Evolutionary conservation across 2,797 vertebrate species (phyloP), one percentile per base, ranked within the genome.

Genomic region (Psittacula echo): DNA sequence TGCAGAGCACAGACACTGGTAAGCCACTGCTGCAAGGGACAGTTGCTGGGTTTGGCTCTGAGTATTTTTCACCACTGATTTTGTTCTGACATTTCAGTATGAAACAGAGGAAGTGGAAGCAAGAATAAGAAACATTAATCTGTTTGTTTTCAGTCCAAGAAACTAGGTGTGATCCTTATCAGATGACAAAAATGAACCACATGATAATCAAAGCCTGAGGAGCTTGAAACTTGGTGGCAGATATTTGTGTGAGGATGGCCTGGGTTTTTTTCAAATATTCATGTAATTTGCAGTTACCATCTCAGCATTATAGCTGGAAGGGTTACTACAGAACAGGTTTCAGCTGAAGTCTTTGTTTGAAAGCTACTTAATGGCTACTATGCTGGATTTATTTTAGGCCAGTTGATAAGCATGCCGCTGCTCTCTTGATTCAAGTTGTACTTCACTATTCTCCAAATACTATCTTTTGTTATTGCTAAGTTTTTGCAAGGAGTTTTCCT

Each of bases 101-200:
- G 87, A 89, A 95, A 78, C n/a, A 81, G 34, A 86, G 76, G 32
- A 93, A 86, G 42, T 73, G 54, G 85, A 39, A 94, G 47, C 58
- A 89, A 68, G 44, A 93, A 68, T 27, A 21, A 78, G 70, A 93
- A 91, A 62, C 5, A 47, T 61, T 67, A 53, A 74, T 62, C 29
- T 65, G 48, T 68, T 92, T 85, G 51, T 26, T 93, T 95, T 78
- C 54, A 51, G 70, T 72, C 44, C 60, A 68, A 86, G 62, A 68
- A 84, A 75, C 13, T 47, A 50, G 47, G 53, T 0, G 0, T 81
- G 73, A 80, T 85, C 85, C 56, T 78, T 94, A 83, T 30, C 17
- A 66, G 47, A 29, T 47, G 53, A 62, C 56, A 81, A 78, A 89
- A 78, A 58, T 45, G 10, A 85, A 61, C 82, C n/a, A 66, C 30